A percentile compares a stretch with the other conserved stretches of the same genome.
Conservation (phyloP, 2,888 invertebrate species). For the Lordiphosa fenestrarum region DNA sequence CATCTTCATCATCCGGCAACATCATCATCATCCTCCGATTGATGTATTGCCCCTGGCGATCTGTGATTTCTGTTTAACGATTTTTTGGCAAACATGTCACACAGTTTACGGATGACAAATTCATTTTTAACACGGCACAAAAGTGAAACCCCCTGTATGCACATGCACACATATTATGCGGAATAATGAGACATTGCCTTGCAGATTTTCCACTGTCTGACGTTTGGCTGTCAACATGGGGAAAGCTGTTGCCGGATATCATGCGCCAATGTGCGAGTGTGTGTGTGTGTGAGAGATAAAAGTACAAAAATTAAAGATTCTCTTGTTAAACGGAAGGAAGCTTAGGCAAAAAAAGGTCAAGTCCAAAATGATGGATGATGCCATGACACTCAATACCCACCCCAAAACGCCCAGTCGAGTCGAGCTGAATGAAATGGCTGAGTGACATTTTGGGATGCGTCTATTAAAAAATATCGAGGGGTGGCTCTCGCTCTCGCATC, state of each 20-base stretch:
- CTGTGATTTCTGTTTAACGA: constrained; percentile 54
- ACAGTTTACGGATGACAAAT: constrained; percentile 77
- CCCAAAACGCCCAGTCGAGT: constrained; percentile 22
- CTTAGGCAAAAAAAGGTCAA: constrained; percentile 79
- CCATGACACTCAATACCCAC: constrained; percentile 65
- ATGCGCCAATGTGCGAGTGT: constrained; percentile 28
- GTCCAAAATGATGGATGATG: constrained; percentile 81
- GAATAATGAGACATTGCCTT: constrained; percentile 62
- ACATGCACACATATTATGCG: neutral
- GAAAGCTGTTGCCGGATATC: constrained; percentile 36
- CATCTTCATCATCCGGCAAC: constrained; percentile 25
- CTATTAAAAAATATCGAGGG: constrained; percentile 47
- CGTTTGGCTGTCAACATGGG: constrained; percentile 66
- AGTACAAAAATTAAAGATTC: constrained; percentile 71
- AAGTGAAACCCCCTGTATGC: constrained; percentile 51
- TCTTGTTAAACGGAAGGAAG: constrained; percentile 64
- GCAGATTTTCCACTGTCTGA: constrained; percentile 45
- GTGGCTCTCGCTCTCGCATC: constrained; percentile 20
- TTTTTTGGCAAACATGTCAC: constrained; percentile 72
- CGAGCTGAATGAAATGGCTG: constrained; percentile 61
- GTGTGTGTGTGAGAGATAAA: constrained; percentile 47
- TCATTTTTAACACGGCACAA: constrained; percentile 74
- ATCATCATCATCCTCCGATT: constrained; percentile 40
- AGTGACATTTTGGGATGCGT: constrained; percentile 60
- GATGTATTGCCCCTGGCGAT: constrained; percentile 68